A percentile compares a stretch with the other conserved stretches of the same genome.
Conservation (phyloP, 2,797 vertebrate genomes). For the Onychomys arenicola region DNA sequence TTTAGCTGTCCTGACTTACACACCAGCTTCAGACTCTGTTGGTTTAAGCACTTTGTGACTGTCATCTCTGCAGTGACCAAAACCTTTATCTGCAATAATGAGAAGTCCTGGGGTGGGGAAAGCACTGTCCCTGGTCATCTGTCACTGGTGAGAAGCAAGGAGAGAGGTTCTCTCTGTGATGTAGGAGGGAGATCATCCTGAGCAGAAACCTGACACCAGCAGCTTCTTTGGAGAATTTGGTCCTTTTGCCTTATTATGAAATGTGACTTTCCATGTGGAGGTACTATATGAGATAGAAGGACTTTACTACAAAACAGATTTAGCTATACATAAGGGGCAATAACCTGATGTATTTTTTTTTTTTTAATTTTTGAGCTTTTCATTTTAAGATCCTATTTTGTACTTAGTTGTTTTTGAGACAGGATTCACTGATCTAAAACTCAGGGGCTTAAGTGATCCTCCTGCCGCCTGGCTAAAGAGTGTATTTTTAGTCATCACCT, state of each 20-base stretch:
- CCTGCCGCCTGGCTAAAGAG: not conserved
- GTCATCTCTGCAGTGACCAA: slow-evolving; percentile 30
- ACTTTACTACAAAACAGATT: slow-evolving; percentile 63
- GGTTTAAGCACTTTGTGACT: slow-evolving; percentile 45
- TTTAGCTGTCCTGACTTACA: slow-evolving; percentile 75
- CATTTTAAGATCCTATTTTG: slow-evolving; percentile 3
- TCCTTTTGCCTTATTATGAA: slow-evolving; percentile 26
- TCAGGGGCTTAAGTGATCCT: not conserved
- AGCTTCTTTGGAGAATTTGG: not conserved
- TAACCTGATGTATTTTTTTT: slow-evolving; percentile 22
- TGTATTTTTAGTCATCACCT: slow-evolving; percentile 11
- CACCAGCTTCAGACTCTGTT: slow-evolving; percentile 78
- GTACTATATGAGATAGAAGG: slow-evolving; percentile 53
- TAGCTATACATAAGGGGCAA: slow-evolving; percentile 33
- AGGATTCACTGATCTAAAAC: not conserved
- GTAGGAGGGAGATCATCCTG: slow-evolving; percentile 8
- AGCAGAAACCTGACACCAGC: not conserved
- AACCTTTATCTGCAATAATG: slow-evolving; percentile 43
- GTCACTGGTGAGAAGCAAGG: not conserved
- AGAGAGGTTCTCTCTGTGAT: slow-evolving; percentile 2
- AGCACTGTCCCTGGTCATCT: not conserved
- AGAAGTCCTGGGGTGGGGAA: not conserved
- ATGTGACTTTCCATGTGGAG: slow-evolving; percentile 5
- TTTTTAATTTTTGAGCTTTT: slow-evolving; percentile 56
- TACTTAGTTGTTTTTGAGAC: not conserved